These are phyloP conservation scores for Rhinophrynus dorsalis DNA, from an alignment of 2,797 vertebrate genomes.

Conservation along the genomic window DNA sequence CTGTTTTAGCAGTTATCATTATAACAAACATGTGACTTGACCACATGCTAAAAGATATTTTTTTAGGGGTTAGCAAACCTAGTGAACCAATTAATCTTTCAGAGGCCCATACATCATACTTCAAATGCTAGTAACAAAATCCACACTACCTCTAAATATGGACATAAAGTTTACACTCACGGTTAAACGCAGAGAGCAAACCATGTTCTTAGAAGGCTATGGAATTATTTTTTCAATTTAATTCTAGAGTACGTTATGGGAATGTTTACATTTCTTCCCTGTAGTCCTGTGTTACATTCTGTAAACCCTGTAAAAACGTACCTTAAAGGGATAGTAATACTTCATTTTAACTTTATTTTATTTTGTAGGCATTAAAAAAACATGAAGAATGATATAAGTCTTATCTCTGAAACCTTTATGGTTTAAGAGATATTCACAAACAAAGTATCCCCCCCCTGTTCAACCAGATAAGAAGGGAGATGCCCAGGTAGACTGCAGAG, in stretches of 20 bases:
- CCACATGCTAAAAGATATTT: background rate
- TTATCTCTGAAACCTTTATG: too few relatives aligned
- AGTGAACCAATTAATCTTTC: constrained; percentile 21
- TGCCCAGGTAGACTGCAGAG: too few relatives aligned
- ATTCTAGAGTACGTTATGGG: constrained; percentile 15
- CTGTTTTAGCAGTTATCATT: background rate
- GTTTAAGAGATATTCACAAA: too few relatives aligned
- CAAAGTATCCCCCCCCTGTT: too few relatives aligned
- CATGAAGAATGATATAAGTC: too few relatives aligned
- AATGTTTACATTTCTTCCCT: constrained; percentile 31
- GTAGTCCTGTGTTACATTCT: background rate
- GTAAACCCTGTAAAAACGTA: background rate
- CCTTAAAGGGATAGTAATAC: too few relatives aligned
- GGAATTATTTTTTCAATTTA: background rate
- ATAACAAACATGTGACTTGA: too few relatives aligned
- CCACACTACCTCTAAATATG: constrained; percentile 35
- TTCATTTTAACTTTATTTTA: too few relatives aligned
- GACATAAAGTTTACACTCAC: constrained; percentile 14
- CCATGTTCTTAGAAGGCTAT: constrained; percentile 24
- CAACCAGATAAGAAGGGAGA: too few relatives aligned
- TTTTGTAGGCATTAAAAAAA: too few relatives aligned
- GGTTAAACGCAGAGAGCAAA: background rate
- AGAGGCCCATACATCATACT: constrained; percentile 18
- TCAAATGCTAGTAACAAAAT: background rate
- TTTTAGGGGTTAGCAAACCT: background rate